Base-by-base conservation (phyloP, 2,113 vertebrate species). In the Salvator merianae region DNA sequence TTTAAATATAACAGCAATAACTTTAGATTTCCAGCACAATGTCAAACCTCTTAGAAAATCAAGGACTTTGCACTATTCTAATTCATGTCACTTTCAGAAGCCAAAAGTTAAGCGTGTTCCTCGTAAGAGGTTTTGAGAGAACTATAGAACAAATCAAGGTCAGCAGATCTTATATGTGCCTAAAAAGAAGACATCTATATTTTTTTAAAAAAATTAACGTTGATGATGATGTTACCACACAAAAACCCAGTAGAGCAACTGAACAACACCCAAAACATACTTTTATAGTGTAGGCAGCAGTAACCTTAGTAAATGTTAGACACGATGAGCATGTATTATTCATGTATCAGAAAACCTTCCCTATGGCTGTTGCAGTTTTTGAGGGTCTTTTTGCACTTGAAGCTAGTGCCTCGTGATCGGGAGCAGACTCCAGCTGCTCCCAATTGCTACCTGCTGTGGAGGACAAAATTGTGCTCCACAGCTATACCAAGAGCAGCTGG, bases 31-130 rank as follows among this genome's bases (percentile, higher is more conserved):
- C 69, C 83, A 83, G 72, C 2, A 26, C 0, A 8, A 81, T 65
- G 32, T 79, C 47, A 83, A 77, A 85, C 80, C 87, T 82, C 59
- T 70, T 55, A 62, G 59, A 84, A 40, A 69, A 84, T 76, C 43
- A 16, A 43, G 38, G 5, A 38, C 66, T 24, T 34, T 9, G 7
- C 53, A 50, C 85, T 36, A 82, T 47, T 88, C 30, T n/a, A 63
- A 70, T 71, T 82, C 7, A 70, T 5, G 47, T 24, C 72, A 78
- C 72, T 86, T 85, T 84, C 66, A 78, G 28, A 63, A 82, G 40
- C 18, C 71, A 0, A 1, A 20, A 0, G 0, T 55, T 26, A 59
- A 77, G 53, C 70, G 34, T 84, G 20, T 63, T 83, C 24, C 38
- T 65, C 34, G 47, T n/a, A 5, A 69, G 63, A 68, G 5, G 30